Evolutionary conservation across 2,797 vertebrate species (phyloP).

Genomic region (Enteromius paludinosus): DNA sequence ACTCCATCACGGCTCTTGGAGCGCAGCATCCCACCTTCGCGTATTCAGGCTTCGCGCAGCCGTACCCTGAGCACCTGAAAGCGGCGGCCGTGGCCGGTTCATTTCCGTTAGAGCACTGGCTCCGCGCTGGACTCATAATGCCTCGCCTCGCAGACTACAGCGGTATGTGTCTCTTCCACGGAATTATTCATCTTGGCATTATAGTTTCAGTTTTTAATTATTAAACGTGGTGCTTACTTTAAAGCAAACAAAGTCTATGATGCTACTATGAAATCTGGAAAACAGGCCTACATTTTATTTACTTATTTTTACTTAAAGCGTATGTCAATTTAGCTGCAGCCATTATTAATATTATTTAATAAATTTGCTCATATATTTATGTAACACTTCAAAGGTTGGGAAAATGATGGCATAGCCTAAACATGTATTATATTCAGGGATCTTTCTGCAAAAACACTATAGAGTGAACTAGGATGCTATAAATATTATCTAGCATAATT

Average conservation of each 20-base stretch:
- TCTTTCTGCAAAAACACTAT: constrained; percentile 39
- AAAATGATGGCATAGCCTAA: not conserved
- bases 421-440: not conserved
- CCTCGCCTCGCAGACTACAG: constrained; percentile 84
- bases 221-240: not conserved
- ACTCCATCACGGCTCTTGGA: constrained; percentile 77
- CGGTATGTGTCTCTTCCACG: constrained; percentile 69
- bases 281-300: not conserved
- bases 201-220: not conserved
- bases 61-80: constrained; percentile 82
- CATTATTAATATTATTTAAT: not conserved
- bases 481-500: constrained; percentile 58
- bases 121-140: constrained; percentile 86
- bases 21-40: constrained; percentile 81
- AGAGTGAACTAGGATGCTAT: constrained; percentile 14
- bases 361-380: not conserved
- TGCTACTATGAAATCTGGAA: not conserved
- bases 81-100: constrained; percentile 71
- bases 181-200: not conserved
- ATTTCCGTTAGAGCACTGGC: constrained; percentile 88
- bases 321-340: not conserved
- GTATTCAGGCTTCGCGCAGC: constrained; percentile 79
- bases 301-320: not conserved
- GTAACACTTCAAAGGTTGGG: not conserved
- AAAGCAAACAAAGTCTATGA: not conserved